Percentiles rank a stretch among this genome's conserved stretches.
phyloP scores from a whole-genome alignment of 2,888 invertebrate genomes.

The Nowickia ferox region DNA sequence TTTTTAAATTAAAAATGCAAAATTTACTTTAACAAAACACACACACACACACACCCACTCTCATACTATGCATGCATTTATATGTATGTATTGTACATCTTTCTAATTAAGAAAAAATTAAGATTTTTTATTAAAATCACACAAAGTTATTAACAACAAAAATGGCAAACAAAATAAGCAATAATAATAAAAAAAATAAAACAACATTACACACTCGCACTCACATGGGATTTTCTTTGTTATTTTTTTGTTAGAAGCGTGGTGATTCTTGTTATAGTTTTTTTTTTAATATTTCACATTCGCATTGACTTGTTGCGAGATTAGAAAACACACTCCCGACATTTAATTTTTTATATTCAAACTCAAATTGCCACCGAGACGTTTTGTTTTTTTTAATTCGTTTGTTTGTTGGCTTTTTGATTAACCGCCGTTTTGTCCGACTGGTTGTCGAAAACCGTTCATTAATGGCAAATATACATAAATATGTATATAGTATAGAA shows the following conservation, averaged over 20 bases:
- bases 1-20: conserved; percentile 45
- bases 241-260: conserved; percentile 19
- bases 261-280: conserved; percentile 16
- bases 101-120: conserved; percentile 9
- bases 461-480: background rate
- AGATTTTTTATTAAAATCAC: conserved; percentile 45
- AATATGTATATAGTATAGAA: background rate
- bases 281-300: conserved; percentile 36
- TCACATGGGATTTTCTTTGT: conserved; percentile 30
- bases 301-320: conserved; percentile 17
- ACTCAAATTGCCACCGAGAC: conserved; percentile 30
- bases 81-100: background rate
- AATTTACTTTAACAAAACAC: conserved; percentile 18
- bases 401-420: conserved; percentile 25
- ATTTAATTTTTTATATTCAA: background rate
- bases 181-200: conserved; percentile 31
- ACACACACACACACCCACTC: background rate
- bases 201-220: conserved; percentile 33
- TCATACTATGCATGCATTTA: background rate
- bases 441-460: conserved; percentile 16
- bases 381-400: conserved; percentile 10
- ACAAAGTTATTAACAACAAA: conserved; percentile 29
- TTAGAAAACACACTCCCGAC: conserved; percentile 4
- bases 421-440: conserved; percentile 31
- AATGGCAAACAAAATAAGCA: conserved; percentile 37